Conservation (phyloP, 2,797 vertebrate species). For the Hemibagrus guttatus region DNA sequence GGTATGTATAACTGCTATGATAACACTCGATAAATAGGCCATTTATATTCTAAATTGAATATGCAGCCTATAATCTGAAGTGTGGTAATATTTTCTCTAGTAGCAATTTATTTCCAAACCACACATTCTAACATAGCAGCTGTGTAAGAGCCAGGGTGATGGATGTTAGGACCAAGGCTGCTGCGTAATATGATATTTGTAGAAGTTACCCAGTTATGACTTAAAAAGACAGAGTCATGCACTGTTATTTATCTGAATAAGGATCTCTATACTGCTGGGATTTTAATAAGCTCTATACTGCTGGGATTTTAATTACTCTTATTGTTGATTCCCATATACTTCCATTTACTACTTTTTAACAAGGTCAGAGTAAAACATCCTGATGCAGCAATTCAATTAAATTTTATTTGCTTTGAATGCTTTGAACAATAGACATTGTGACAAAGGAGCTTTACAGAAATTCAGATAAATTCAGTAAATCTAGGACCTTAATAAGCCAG, state of each 20-base stretch:
- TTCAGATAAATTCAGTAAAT: no score
- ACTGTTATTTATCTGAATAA: background rate
- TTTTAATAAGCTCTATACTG: no score
- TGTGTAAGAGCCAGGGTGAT: conserved; percentile 55
- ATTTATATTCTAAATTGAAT: conserved; percentile 58
- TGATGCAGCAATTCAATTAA: background rate
- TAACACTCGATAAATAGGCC: conserved; percentile 58
- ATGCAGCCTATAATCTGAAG: conserved; percentile 59
- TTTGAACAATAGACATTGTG: background rate
- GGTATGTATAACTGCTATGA: conserved; percentile 57
- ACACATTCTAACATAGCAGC: conserved; percentile 43
- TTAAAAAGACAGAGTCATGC: background rate
- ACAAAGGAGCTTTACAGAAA: background rate
- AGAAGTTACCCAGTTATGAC: conserved; percentile 10
- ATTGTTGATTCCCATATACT: background rate
- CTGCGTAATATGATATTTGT: conserved; percentile 44
- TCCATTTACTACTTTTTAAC: conserved; percentile 16
- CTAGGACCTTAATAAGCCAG: background rate
- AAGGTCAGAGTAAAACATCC: conserved; percentile 20
- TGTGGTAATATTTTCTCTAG: conserved; percentile 58
- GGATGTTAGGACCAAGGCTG: conserved; percentile 51
- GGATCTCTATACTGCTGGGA: background rate
- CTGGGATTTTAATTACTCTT: background rate
- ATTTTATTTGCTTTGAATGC: background rate
- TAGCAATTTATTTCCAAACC: conserved; percentile 61